phyloP scores from a whole-genome alignment of 2,888 invertebrate genomes.

The Ischnura elegans region DNA sequence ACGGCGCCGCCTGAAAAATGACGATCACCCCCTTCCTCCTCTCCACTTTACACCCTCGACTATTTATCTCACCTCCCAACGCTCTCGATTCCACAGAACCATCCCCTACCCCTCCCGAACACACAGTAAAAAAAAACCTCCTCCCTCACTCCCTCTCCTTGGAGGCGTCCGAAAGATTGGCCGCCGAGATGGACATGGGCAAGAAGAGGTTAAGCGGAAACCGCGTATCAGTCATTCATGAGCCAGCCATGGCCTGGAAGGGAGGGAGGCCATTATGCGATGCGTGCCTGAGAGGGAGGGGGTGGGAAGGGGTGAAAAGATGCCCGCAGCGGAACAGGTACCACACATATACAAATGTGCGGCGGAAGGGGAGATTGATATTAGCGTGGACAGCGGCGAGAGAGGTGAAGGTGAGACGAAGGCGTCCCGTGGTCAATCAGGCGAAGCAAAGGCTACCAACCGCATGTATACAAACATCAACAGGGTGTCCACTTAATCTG shows the following conservation, averaged over 20 bases:
- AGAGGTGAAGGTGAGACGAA: neutral
- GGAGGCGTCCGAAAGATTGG: neutral
- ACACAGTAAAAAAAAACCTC: neutral
- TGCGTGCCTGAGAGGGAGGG: neutral
- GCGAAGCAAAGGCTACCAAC: too few species aligned
- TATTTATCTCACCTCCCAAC: neutral
- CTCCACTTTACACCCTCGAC: neutral
- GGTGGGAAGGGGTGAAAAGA: neutral
- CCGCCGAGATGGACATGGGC: neutral
- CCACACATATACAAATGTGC: too few species aligned
- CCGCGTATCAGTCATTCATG: slow-evolving; percentile 35
- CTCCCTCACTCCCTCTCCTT: neutral
- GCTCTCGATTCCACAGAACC: neutral
- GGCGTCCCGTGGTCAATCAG: neutral
- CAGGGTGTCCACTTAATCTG: too few species aligned
- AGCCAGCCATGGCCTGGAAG: neutral
- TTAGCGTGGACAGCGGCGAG: neutral
- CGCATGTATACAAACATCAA: too few species aligned
- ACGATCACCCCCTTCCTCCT: neutral
- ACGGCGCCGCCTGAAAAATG: neutral
- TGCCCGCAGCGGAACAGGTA: neutral
- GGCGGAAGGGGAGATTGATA: neutral
- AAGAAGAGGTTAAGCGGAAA: slow-evolving; percentile 16
- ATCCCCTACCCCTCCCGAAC: neutral
- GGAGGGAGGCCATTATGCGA: neutral